phyloP scores from a whole-genome alignment of 1,140 invertebrate species.

The Mamestra configurata region DNA sequence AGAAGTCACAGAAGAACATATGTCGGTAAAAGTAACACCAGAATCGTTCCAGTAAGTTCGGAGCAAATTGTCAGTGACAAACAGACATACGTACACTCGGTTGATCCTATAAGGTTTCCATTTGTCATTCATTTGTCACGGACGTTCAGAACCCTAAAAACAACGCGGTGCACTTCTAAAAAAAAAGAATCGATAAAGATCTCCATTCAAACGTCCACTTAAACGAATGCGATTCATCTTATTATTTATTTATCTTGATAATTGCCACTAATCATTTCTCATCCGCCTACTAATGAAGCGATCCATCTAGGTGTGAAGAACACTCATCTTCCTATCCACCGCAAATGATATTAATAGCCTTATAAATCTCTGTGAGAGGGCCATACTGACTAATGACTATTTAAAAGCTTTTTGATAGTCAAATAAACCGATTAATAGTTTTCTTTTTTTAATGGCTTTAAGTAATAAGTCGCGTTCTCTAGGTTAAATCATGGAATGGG shows the following conservation, averaged over 20 bases:
- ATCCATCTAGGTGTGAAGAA: conserved; percentile 37
- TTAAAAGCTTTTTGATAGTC: conserved; percentile 16
- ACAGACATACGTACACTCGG: too few species aligned
- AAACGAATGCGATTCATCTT: conserved; percentile 4
- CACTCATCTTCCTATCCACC: conserved; percentile 11
- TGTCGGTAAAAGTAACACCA: too few species aligned
- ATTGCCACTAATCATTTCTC: conserved; percentile 39
- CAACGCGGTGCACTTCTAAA: too few species aligned
- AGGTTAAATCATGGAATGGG: neutral
- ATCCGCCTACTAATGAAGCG: conserved; percentile 43
- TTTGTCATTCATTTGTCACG: too few species aligned
- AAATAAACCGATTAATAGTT: conserved; percentile 7
- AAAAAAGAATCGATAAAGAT: conserved; percentile 16
- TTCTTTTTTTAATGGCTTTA: conserved; percentile 14
- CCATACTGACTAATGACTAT: conserved; percentile 17
- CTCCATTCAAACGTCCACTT: conserved; percentile 11
- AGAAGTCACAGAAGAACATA: too few species aligned
- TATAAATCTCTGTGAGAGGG: conserved; percentile 37
- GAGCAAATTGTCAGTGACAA: too few species aligned
- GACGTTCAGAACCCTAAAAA: too few species aligned
- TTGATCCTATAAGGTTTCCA: too few species aligned
- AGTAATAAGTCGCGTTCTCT: neutral
- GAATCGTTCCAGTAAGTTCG: too few species aligned
- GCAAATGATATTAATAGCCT: conserved; percentile 44
- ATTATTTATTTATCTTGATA: conserved; percentile 41